These are phyloP conservation scores for Pterocles orientalis DNA, from an alignment of 2,113 vertebrate genomes.

Conservation along the genomic window DNA sequence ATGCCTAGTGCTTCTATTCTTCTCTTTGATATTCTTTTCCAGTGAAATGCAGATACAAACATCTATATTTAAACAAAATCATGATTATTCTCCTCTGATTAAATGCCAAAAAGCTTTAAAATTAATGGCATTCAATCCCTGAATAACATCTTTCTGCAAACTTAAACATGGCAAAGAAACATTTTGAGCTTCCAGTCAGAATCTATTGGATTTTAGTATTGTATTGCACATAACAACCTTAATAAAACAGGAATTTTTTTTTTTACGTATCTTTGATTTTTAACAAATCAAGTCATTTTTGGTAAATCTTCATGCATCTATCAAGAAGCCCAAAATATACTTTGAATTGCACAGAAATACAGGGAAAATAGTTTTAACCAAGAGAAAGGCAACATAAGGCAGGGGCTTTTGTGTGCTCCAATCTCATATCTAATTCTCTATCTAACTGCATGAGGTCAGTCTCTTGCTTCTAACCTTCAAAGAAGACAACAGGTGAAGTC, in stretches of 20 bases:
- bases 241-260: background rate
- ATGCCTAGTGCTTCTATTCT: background rate
- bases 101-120: background rate
- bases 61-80: background rate
- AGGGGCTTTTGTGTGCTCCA: background rate
- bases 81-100: background rate
- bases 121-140: background rate
- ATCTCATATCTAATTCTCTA: background rate
- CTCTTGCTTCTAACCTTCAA: background rate
- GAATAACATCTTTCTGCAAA: background rate
- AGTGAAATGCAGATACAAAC: background rate
- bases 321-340: background rate
- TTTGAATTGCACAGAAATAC: background rate
- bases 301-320: background rate
- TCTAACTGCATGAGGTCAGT: background rate
- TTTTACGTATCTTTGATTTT: background rate
- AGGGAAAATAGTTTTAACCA: background rate
- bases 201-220: background rate
- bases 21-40: background rate
- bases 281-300: background rate
- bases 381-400: background rate
- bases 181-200: background rate
- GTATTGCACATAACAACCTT: background rate
- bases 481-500: background rate
- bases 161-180: background rate